Conservation (phyloP, 2,888 invertebrate genomes). For the Priapulus caudatus region DNA sequence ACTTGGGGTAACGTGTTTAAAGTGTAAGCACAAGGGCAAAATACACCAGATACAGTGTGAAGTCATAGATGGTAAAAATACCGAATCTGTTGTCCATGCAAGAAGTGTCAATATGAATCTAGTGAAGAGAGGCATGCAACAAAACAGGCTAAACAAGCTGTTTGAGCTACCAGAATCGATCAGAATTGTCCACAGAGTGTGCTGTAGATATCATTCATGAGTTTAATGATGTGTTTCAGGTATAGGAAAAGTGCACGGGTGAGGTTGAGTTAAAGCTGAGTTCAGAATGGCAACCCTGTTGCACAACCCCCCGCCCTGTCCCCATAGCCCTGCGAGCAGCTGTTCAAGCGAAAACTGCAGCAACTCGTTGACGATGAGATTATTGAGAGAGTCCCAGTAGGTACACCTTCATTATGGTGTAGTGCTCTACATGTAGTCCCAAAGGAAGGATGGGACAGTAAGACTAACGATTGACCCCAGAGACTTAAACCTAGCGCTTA, state of each 20-base stretch:
- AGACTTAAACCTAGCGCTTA: neutral
- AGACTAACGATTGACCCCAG: constrained; percentile 3
- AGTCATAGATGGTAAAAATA: neutral
- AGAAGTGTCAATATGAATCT: neutral
- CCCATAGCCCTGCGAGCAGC: neutral
- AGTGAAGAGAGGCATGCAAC: too few relatives aligned
- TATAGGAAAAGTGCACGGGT: neutral
- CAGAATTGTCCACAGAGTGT: too few relatives aligned
- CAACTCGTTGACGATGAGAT: neutral
- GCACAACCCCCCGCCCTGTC: neutral
- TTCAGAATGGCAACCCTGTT: neutral
- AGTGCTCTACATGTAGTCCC: neutral
- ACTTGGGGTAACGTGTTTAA: too few relatives aligned
- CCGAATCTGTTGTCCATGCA: neutral
- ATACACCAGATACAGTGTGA: neutral
- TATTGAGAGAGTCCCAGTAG: constrained; percentile 3
- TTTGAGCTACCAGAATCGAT: too few relatives aligned
- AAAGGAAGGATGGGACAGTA: neutral
- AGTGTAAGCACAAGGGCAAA: neutral
- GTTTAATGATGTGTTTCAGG: neutral
- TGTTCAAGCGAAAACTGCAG: neutral
- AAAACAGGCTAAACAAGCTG: too few relatives aligned
- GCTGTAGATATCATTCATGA: neutral
- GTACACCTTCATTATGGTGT: neutral
- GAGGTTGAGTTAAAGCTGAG: neutral